phyloP scores from a whole-genome alignment of 2,797 vertebrate genomes.

The Phyllotis vaccarum region DNA sequence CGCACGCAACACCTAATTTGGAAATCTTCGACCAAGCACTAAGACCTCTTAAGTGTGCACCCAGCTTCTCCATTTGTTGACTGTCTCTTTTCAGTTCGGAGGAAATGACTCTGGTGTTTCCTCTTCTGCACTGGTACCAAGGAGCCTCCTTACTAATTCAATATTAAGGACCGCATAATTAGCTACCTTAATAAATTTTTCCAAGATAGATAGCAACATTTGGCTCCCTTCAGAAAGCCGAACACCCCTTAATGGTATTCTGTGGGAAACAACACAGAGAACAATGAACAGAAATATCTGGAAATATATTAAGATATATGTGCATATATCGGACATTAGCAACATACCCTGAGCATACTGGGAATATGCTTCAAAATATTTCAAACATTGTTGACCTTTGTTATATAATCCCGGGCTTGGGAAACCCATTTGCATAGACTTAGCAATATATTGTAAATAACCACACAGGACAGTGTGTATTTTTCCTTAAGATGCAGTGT shows the following conservation, averaged over 20 bases:
- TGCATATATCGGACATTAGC: slow-evolving; percentile 85
- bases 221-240: slow-evolving; percentile 52
- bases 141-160: slow-evolving; percentile 52
- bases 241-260: slow-evolving; percentile 71
- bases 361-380: slow-evolving; percentile 89
- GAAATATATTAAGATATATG: slow-evolving; percentile 89
- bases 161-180: slow-evolving; percentile 78
- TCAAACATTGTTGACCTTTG: slow-evolving; percentile 91
- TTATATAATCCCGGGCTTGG: slow-evolving; percentile 87
- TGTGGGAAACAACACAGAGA: slow-evolving; percentile 82
- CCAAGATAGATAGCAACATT: slow-evolving; percentile 69
- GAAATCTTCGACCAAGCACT: not conserved
- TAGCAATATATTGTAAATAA: slow-evolving; percentile 91
- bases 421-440: slow-evolving; percentile 92
- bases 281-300: slow-evolving; percentile 84
- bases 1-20: not conserved
- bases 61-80: not conserved
- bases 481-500: slow-evolving; percentile 91
- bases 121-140: slow-evolving; percentile 46
- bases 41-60: not conserved
- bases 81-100: not conserved
- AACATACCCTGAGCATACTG: slow-evolving; percentile 86
- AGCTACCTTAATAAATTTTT: slow-evolving; percentile 78
- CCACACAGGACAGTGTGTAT: slow-evolving; percentile 88
- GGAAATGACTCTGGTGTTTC: slow-evolving; percentile 29